phyloP scores from a whole-genome alignment of 1,140 invertebrate species.

The Temnothorax curvispinosus region DNA sequence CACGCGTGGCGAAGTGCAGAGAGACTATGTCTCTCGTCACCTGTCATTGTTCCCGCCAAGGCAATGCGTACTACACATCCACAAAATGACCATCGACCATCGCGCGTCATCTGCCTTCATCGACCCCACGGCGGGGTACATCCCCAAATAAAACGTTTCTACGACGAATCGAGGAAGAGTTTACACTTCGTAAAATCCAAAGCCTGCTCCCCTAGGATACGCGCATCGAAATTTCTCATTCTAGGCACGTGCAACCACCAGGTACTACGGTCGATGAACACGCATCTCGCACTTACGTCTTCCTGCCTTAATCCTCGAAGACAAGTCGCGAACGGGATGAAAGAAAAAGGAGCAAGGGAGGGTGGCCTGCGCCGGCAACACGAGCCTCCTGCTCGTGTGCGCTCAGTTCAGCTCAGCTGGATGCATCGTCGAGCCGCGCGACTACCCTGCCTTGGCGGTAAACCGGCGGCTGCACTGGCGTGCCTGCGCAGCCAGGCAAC shows the following conservation, averaged over 20 bases:
- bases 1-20: conserved; percentile 32
- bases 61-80: conserved; percentile 38
- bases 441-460: conserved; percentile 54
- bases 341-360: not conserved
- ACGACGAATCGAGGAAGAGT: not conserved
- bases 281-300: conserved; percentile 48
- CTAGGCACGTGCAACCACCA: conserved; percentile 17
- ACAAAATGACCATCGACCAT: conserved; percentile 35
- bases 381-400: conserved; percentile 61
- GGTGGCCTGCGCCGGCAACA: not conserved
- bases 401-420: conserved; percentile 63
- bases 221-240: not conserved
- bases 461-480: conserved; percentile 72
- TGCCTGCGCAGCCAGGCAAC: conserved; percentile 62
- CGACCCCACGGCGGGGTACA: conserved; percentile 17
- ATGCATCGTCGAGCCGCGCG: conserved; percentile 67
- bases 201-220: not conserved
- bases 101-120: conserved; percentile 45
- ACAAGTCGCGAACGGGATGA: not conserved
- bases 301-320: conserved; percentile 28
- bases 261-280: not conserved
- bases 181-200: not conserved
- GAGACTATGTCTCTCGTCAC: conserved; percentile 55
- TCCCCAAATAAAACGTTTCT: not conserved
- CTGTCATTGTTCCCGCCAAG: conserved; percentile 62